A percentile compares a stretch with the other conserved stretches of the same genome.
These are phyloP conservation scores for Melanophora roralis DNA, from an alignment of 2,888 invertebrate species.

Conservation along the genomic window DNA sequence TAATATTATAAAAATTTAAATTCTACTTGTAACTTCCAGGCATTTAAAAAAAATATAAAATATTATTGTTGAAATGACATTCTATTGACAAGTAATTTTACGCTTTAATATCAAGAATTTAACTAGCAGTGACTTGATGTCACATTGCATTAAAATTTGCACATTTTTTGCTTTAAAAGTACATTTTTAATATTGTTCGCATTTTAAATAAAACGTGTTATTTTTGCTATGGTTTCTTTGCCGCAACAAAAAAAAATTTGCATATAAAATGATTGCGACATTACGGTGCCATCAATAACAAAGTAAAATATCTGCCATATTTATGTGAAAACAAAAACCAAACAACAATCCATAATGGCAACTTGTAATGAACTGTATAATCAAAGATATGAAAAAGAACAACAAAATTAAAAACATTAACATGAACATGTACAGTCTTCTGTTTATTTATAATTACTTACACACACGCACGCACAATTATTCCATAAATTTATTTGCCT, in stretches of 20 bases:
- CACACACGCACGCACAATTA: neutral
- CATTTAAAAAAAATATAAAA: too few relatives aligned
- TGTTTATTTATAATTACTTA: neutral
- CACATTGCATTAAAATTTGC: neutral
- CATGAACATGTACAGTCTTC: neutral
- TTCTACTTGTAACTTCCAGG: too few relatives aligned
- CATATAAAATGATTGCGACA: constrained; percentile 42
- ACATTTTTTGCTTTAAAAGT: neutral
- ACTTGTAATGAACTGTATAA: constrained; percentile 9
- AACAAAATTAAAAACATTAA: neutral
- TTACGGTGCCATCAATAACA: constrained; percentile 53
- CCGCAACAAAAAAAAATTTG: constrained; percentile 32
- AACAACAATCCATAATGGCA: neutral
- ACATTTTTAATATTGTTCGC: neutral
- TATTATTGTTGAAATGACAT: too few relatives aligned
- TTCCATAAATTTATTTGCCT: neutral
- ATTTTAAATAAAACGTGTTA: neutral
- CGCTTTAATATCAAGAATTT: neutral
- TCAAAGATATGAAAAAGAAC: neutral
- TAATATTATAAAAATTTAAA: too few relatives aligned
- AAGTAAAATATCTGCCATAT: neutral
- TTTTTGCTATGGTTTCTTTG: neutral
- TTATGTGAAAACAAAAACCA: neutral
- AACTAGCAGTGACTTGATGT: neutral
- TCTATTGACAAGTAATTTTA: constrained; percentile 34